A percentile compares a stretch with the other conserved stretches of the same genome.
Conservation (phyloP, 2,797 vertebrate species). For the Fratercula arctica region DNA sequence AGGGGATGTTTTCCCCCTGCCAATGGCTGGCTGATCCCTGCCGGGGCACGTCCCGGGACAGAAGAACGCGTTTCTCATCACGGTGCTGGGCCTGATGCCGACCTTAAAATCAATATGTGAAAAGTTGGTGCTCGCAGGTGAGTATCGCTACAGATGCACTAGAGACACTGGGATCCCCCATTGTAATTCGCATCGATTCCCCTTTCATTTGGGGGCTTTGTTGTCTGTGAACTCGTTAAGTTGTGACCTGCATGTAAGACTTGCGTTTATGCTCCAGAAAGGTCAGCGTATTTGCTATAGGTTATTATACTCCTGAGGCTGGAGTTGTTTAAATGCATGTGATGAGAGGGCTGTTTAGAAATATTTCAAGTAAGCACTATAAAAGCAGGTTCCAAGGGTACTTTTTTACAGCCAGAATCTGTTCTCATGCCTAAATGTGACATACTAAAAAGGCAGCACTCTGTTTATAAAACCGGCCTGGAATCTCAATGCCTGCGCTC, state of each 20-base stretch:
- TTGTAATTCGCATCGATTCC: not conserved
- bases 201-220: not conserved
- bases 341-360: slow-evolving; percentile 36
- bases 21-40: not conserved
- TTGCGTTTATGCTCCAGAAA: not conserved
- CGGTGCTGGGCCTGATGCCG: not conserved
- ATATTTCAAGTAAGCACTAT: slow-evolving; percentile 34
- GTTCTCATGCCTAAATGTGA: slow-evolving; percentile 23
- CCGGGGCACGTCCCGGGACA: not conserved
- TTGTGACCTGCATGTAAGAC: slow-evolving; percentile 16
- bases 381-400: slow-evolving; percentile 32
- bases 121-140: not conserved
- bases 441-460: slow-evolving; percentile 24
- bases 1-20: not conserved
- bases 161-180: not conserved
- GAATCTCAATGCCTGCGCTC: slow-evolving; percentile 32
- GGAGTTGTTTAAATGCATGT: slow-evolving; percentile 37
- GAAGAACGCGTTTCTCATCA: not conserved
- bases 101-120: not conserved
- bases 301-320: slow-evolving; percentile 18
- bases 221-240: slow-evolving; percentile 25
- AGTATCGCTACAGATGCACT: not conserved
- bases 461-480: not conserved
- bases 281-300: not conserved
- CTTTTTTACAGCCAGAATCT: slow-evolving; percentile 42